A percentile compares a stretch with the other conserved stretches of the same genome.
phyloP scores from a whole-genome alignment of 1,140 invertebrate genomes.

The Trichonephila inaurata region DNA sequence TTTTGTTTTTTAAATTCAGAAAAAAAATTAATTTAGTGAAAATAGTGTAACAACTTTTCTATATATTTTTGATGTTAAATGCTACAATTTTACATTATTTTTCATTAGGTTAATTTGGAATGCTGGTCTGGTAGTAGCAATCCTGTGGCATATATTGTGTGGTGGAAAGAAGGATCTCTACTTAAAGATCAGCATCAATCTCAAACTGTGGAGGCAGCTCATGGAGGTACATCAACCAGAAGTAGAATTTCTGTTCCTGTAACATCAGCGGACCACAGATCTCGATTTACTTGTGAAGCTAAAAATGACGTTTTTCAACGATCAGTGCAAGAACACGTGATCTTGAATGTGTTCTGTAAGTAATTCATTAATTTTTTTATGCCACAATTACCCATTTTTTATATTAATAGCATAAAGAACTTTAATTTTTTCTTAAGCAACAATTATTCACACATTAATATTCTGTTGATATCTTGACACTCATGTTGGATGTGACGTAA shows the following conservation, averaged over 20 bases:
- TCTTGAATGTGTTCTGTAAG: constrained; percentile 95
- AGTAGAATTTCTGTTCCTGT: constrained; percentile 91
- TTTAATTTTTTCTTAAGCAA: no score
- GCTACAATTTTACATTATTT: no score
- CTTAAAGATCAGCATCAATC: constrained; percentile 86
- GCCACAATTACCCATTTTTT: no score
- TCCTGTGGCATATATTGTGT: constrained; percentile 93
- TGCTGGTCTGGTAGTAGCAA: constrained; percentile 96
- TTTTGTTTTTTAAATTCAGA: no score
- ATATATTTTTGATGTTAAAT: no score
- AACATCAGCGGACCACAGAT: constrained; percentile 91
- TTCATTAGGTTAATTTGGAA: constrained; percentile 83
- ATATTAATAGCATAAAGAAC: no score
- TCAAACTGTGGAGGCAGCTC: constrained; percentile 87
- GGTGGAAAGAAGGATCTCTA: constrained; percentile 92
- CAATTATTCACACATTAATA: no score
- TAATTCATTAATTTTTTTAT: constrained; percentile 79
- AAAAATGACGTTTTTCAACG: constrained; percentile 90
- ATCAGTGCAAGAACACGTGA: constrained; percentile 91
- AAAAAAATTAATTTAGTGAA: no score
- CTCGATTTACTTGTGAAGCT: constrained; percentile 96
- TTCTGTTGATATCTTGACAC: no score
- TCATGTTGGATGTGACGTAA: no score
- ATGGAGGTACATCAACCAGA: constrained; percentile 91
- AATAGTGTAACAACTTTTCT: no score